A percentile compares a stretch with the other conserved stretches of the same genome.
Evolutionary conservation across 1,140 invertebrate species (phyloP).

Genomic region (Heliconius melpomene): DNA sequence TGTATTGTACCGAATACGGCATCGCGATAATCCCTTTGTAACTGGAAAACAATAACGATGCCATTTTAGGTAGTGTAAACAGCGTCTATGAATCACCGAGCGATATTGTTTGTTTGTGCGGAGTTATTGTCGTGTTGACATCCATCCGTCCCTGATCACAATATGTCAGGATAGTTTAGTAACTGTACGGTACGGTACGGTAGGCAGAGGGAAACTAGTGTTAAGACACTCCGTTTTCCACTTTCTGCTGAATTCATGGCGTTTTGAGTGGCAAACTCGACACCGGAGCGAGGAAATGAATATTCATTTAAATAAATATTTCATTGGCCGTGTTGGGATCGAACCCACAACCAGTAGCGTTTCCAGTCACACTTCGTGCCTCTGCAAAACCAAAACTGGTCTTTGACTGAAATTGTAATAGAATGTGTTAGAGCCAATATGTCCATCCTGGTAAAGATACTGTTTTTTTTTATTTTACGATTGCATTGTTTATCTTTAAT

Average conservation of each 20-base stretch:
- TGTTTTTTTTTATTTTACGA: too few relatives aligned
- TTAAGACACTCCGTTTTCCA: too few relatives aligned
- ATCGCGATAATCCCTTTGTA: conserved; percentile 51
- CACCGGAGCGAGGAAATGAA: too few relatives aligned
- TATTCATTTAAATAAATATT: too few relatives aligned
- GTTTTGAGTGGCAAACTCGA: too few relatives aligned
- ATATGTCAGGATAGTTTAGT: not conserved
- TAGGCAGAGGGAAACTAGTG: too few relatives aligned
- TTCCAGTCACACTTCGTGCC: too few relatives aligned
- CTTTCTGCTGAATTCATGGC: too few relatives aligned
- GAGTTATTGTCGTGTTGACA: conserved; percentile 19
- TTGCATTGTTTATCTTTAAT: not conserved
- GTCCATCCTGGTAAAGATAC: not conserved
- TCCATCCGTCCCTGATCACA: not conserved
- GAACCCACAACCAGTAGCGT: too few relatives aligned
- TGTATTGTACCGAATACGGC: conserved; percentile 50
- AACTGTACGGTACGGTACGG: not conserved
- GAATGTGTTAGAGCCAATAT: not conserved
- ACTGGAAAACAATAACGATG: conserved; percentile 49
- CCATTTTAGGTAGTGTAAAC: conserved; percentile 32
- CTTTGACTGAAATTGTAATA: too few relatives aligned
- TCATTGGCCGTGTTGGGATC: too few relatives aligned
- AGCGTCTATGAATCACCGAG: conserved; percentile 13
- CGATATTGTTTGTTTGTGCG: conserved; percentile 28
- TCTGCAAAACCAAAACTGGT: too few relatives aligned